Base-by-base conservation (phyloP, 2,113 vertebrate species). In the Hippocampus abdominalis region DNA sequence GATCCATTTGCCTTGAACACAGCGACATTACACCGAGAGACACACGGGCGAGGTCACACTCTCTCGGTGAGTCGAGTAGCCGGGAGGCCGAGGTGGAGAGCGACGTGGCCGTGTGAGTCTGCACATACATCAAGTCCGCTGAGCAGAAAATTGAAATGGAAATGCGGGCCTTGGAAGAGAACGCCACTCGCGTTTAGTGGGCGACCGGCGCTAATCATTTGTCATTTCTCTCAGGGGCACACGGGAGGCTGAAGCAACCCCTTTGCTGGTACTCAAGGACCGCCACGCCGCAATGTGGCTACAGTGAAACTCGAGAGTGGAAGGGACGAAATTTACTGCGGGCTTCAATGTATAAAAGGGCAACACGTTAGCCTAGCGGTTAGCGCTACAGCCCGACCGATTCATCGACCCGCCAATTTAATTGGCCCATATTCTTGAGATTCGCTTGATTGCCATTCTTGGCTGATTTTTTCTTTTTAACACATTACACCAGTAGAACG, bases 101-200 rank as follows among this genome's bases (percentile, higher is more conserved):
- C 23, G 83, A 84, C 84, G 78, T 82, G 63, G 80, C 85, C 62
- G 49, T 81, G 82, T 71, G 81, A 90, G 86, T 90, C 75, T 88
- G 82, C 90, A 91, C 91, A 93, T 92, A 92, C 89, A 92, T 93
- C 91, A 93, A 92, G 80, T 89, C 89, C 82, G 87, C 82, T 91
- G 89, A 91, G 89, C 90, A 92, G 90, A 91, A 93, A 90, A 92
- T 92, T 91, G 88, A 91, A 93, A 92, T 93, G 91, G 91, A 92
- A 92, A 92, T 92, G 87, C 77, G 80, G 89, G 86, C 91, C 91
- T 93, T 92, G 92, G 90, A 89, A n/a, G 39, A 84, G 85, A 91
- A 81, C 79, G 83, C 46, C 72, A 80, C 88, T 91, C 75, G 89
- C 87, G 90, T 89, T 91, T 89, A 91, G 87, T 86, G 77, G 84